Conservation (phyloP, 2,797 vertebrate genomes). For the Cebuella pygmaea region DNA sequence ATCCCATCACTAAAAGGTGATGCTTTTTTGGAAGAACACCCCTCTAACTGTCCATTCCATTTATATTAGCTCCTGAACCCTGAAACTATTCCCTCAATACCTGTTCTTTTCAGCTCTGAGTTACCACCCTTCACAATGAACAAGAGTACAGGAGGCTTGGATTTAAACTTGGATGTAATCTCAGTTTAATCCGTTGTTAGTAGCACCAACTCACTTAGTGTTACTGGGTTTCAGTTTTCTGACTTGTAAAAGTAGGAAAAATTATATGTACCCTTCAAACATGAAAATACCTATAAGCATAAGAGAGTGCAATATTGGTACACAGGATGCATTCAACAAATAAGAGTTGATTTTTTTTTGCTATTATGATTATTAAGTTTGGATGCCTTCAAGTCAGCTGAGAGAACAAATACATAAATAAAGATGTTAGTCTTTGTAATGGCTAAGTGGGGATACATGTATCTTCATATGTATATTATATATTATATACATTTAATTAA, state of each 20-base stretch:
- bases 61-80: background rate
- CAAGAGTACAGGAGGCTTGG: background rate
- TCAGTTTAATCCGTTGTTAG: background rate
- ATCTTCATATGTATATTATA: background rate
- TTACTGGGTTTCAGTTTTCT: background rate
- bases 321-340: background rate
- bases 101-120: background rate
- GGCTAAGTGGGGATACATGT: background rate
- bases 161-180: background rate
- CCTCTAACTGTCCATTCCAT: background rate
- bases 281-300: background rate
- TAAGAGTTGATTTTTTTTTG: background rate
- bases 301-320: background rate
- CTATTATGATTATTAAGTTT: background rate
- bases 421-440: constrained; percentile 22
- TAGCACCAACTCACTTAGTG: background rate
- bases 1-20: background rate
- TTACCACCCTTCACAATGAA: background rate
- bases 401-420: background rate
- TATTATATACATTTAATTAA: background rate
- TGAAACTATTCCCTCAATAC: background rate
- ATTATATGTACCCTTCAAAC: background rate
- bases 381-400: background rate
- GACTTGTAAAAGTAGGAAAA: background rate
- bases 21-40: background rate